phyloP scores from a whole-genome alignment of 2,797 vertebrate genomes.

The Myiothlypis coronata region DNA sequence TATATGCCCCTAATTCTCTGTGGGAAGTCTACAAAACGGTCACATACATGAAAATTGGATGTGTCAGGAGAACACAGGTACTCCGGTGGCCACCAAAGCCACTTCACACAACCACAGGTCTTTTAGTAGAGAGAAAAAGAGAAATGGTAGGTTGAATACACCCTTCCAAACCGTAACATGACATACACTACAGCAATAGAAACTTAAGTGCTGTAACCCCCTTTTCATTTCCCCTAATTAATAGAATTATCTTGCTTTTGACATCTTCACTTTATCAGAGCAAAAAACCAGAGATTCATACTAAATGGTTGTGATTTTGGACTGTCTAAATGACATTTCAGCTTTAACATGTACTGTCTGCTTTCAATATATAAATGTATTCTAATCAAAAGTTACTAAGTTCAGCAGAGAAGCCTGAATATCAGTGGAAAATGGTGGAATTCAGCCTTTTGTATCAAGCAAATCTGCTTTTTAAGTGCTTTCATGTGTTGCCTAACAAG shows the following conservation, averaged over 20 bases:
- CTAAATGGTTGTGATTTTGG: not conserved
- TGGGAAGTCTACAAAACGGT: not conserved
- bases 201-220: not conserved
- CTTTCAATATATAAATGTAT: not conserved
- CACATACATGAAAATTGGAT: rapidly evolving
- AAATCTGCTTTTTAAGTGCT: not conserved
- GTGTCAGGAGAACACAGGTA: not conserved
- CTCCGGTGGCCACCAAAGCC: not conserved
- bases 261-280: not conserved
- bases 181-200: not conserved
- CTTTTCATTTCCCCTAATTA: not conserved
- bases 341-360: not conserved
- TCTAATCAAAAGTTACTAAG: not conserved
- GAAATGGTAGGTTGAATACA: not conserved
- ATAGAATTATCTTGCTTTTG: not conserved
- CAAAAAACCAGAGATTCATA: not conserved
- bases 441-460: not conserved
- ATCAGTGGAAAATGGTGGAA: not conserved
- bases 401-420: not conserved
- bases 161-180: not conserved
- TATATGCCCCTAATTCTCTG: not conserved
- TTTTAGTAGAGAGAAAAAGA: not conserved
- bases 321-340: not conserved
- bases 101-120: not conserved
- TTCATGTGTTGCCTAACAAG: not conserved